These are phyloP conservation scores for Cynodonichthys magdalenae DNA, from an alignment of 2,797 vertebrate genomes.

Conservation along the genomic window DNA sequence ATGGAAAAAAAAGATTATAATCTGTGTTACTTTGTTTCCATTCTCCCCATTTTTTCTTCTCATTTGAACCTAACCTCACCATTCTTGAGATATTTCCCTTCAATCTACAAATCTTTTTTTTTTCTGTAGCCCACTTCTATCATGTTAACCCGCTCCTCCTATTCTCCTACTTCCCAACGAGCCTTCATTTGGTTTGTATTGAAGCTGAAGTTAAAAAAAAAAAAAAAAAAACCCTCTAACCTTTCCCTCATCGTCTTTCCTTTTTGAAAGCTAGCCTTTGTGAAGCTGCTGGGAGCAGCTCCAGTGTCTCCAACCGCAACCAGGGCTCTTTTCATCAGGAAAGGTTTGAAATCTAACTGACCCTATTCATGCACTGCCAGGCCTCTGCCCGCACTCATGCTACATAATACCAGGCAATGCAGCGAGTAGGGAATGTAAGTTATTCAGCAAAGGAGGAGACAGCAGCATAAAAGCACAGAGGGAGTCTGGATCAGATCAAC, in stretches of 20 bases:
- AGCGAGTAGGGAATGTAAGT: slow-evolving; percentile 69
- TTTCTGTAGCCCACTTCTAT: slow-evolving; percentile 14
- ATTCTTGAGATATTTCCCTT: slow-evolving; percentile 28
- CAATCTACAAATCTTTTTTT: slow-evolving; percentile 3
- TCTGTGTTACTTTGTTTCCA: background rate
- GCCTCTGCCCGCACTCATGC: slow-evolving; percentile 74
- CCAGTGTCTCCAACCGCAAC: slow-evolving; percentile 76
- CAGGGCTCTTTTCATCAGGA: slow-evolving; percentile 81
- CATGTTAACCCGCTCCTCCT: slow-evolving; percentile 30
- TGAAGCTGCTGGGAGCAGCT: slow-evolving; percentile 76
- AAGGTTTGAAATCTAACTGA: slow-evolving; percentile 85
- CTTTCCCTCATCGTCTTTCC: slow-evolving; percentile 68
- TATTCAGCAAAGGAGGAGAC: slow-evolving; percentile 67
- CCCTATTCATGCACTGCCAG: slow-evolving; percentile 84
- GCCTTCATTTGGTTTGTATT: slow-evolving; percentile 57
- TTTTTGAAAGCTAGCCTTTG: slow-evolving; percentile 82
- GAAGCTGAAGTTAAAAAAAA: slow-evolving; percentile 69
- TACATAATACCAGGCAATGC: slow-evolving; percentile 75
- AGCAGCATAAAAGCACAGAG: slow-evolving; percentile 54
- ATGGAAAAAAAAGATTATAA: slow-evolving; percentile 2
- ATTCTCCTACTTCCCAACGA: slow-evolving; percentile 43
- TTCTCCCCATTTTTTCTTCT: background rate
- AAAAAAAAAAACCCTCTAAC: slow-evolving; percentile 50
- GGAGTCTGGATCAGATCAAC: slow-evolving; percentile 57
- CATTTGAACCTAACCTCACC: slow-evolving; percentile 17